Evolutionary conservation across 2,113 vertebrate genomes (phyloP), one percentile per base, ranked within the genome.

Genomic region (Ptychochromis oligacanthus): DNA sequence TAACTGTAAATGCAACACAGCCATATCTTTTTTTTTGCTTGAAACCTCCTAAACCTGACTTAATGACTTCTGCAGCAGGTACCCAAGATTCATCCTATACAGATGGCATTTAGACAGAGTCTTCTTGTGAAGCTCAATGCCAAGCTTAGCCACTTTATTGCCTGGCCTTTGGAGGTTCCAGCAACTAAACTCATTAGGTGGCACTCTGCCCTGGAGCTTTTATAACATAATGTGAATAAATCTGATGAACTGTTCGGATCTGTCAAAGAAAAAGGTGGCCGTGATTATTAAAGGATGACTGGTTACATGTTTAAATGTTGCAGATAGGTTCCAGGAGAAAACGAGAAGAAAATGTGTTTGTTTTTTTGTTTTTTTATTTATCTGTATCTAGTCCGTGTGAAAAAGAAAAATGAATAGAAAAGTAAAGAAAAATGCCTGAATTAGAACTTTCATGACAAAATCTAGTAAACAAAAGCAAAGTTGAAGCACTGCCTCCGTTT

Each of bases 151-250:
- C 43, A 11, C 56, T 82, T 89, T 86, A 88, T 74, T 81, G 26
- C 36, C 43, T 89, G 90, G 38, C 70, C 75, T 85, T 83, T 77
- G 10, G 55, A 83, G 38, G 24, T 40, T 87, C 59, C 79, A 88
- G 36, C 7, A 64, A 34, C 70, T 77, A 28, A 62, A 83, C n/a
- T 46, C 58, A 84, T 87, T 82, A 78, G 28, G 6, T 28, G 86
- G 55, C 36, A 24, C 74, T 60, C 26, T 46, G 34, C 31, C 58
- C 26, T 43, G 34, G 4, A 49, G 26, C 24, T 26, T 18, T 61
- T 20, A 22, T 31, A 20, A 52, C 31, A 75, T 24, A 52, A 84
- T 59, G 54, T 46, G 46, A 64, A 80, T 78, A 77, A 85, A 86
- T 79, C 72, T 52, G 28, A 43, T 58, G 22, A 87, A 74, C 28